phyloP scores from a whole-genome alignment of 2,888 invertebrate species.

The Acronicta alni region DNA sequence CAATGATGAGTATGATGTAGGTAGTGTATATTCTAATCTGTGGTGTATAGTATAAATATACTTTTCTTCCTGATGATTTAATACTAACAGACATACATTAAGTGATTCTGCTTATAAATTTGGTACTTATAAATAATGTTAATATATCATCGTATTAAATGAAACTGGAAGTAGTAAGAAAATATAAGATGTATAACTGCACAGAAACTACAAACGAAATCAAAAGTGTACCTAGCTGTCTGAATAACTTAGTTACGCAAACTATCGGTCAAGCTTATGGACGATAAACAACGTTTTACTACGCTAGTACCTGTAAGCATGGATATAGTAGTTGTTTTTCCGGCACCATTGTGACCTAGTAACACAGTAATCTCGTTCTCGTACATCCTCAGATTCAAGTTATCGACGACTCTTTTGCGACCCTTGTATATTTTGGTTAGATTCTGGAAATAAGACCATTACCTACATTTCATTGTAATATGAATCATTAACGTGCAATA shows the following conservation, averaged over 20 bases:
- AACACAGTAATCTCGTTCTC: slow-evolving; percentile 96
- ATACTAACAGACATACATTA: no score
- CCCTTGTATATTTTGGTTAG: slow-evolving; percentile 91
- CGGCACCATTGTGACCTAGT: slow-evolving; percentile 94
- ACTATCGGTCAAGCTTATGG: background rate
- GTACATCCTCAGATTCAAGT: slow-evolving; percentile 94
- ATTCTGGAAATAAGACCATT: slow-evolving; percentile 79
- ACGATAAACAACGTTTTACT: background rate
- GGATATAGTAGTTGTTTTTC: slow-evolving; percentile 98
- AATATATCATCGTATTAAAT: background rate
- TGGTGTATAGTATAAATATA: background rate
- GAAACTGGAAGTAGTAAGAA: no score
- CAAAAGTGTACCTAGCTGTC: no score
- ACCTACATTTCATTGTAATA: no score
- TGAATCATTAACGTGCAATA: no score
- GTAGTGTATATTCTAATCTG: no score
- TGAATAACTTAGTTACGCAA: no score
- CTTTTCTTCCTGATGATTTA: background rate
- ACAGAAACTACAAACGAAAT: no score
- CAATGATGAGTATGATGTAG: slow-evolving; percentile 2
- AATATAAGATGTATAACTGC: no score
- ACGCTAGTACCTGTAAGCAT: slow-evolving; percentile 92
- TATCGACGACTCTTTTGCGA: slow-evolving; percentile 90
- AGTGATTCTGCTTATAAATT: no score
- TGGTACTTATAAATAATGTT: no score